Evolutionary conservation across 2,797 vertebrate species (phyloP).

Genomic region (Oophaga sylvatica): DNA sequence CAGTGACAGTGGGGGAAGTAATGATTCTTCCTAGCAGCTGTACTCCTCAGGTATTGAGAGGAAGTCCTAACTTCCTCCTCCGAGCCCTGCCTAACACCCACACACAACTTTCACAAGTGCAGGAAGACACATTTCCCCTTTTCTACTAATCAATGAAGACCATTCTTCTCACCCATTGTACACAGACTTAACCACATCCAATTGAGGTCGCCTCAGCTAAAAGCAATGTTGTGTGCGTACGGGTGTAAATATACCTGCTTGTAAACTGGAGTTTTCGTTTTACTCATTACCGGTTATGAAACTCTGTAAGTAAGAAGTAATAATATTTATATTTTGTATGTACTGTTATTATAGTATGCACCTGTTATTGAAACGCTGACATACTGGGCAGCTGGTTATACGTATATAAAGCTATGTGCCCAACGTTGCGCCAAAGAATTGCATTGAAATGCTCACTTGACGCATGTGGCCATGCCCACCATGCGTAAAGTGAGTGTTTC

Average conservation of each 20-base stretch:
- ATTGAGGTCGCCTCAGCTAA: background rate
- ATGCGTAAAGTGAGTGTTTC: too few species aligned
- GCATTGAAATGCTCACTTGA: too few species aligned
- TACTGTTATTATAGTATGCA: background rate
- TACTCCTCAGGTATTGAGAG: constrained; percentile 81
- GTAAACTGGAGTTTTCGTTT: constrained; percentile 15
- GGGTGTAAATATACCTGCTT: constrained; percentile 13
- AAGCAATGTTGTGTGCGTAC: background rate
- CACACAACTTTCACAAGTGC: constrained; percentile 57
- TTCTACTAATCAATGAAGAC: constrained; percentile 57
- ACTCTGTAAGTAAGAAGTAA: background rate
- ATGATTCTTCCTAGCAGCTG: constrained; percentile 91
- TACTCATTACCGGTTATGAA: constrained; percentile 3
- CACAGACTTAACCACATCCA: constrained; percentile 21
- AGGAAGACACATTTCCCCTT: constrained; percentile 62
- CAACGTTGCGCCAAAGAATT: too few species aligned
- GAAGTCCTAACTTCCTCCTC: constrained; percentile 81
- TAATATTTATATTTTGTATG: background rate
- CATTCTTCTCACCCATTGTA: constrained; percentile 26
- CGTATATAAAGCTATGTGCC: background rate
- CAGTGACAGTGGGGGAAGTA: constrained; percentile 77
- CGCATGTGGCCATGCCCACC: too few species aligned
- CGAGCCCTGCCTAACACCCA: constrained; percentile 66
- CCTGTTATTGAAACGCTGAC: background rate
- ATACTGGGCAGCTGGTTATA: background rate